A percentile compares a stretch with the other conserved stretches of the same genome.
Conservation (phyloP, 2,797 vertebrate species). For the Parotocinclus haroldoi region DNA sequence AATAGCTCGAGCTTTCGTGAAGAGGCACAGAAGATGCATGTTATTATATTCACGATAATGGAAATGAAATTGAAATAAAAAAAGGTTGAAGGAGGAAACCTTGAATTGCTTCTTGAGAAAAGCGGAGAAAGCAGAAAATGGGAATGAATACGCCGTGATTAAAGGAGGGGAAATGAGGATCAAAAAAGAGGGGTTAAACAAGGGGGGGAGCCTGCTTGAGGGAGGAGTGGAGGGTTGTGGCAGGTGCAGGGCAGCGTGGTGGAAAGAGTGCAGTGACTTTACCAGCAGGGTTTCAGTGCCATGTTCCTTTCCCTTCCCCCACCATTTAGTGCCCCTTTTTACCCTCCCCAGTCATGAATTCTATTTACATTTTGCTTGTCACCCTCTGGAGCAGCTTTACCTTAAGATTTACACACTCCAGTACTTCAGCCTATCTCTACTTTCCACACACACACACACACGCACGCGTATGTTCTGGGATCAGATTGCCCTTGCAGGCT, state of each 20-base stretch:
- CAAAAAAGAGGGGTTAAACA: constrained; percentile 15
- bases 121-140: background rate
- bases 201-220: background rate
- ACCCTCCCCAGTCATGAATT: background rate
- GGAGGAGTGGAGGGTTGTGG: constrained; percentile 41
- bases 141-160: constrained; percentile 14
- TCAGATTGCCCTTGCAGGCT: constrained; percentile 35
- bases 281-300: constrained; percentile 48
- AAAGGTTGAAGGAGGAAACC: too few relatives aligned
- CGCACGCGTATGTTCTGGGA: background rate
- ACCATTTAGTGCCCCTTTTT: constrained; percentile 34
- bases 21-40: too few relatives aligned
- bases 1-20: too few relatives aligned
- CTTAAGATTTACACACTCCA: constrained; percentile 33
- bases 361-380: constrained; percentile 18
- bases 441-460: constrained; percentile 13
- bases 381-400: constrained; percentile 30
- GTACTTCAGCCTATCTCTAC: constrained; percentile 25
- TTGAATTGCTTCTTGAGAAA: background rate
- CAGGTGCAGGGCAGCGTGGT: constrained; percentile 59
- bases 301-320: constrained; percentile 24
- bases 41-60: too few relatives aligned
- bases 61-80: too few relatives aligned
- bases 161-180: constrained; percentile 1
- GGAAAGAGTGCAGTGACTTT: constrained; percentile 50